Evolutionary conservation across 1,140 invertebrate genomes (phyloP), one percentile per base, ranked within the genome.

Genomic region (Hermetia illucens): DNA sequence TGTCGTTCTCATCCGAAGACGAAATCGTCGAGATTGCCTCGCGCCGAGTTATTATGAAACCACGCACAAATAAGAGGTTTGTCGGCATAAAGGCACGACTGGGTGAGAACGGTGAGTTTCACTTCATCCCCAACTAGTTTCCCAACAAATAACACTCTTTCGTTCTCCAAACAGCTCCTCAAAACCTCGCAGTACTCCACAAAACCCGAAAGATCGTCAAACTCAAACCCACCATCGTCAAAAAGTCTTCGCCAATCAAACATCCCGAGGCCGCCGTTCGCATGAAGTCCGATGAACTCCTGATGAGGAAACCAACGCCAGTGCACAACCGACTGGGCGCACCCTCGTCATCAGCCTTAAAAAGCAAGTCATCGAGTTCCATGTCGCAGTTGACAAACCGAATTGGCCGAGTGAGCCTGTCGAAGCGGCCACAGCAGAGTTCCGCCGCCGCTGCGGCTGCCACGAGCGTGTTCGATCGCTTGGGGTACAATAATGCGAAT

Each of bases 21-120:
- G 58, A 61, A 36, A 54, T 61, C 17, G 45, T 52, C 15, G 57
- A 61, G 43, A 60, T 61, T n/a, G 52, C 44, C 1, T 43, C 58
- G 12, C 20, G 32, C 21, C 6, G n/a, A 20, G 36, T 8, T 32
- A 41, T 5, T 31, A 21, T 32, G 25, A 42, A 17, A 10, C 19
- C 51, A 8, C 9, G 39, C 4, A 18, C 38, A 2, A 44, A 47
- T 38, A 32, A 52, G 54, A 43, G 44, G 44, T 6, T 38, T 44
- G 18, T 22, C 18, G 50, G 49, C n/a, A 53, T 60, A 3, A 58
- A 55, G 32, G 43, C 52, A 1, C 44, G 57, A 17, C 37, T 60
- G n/a, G 56, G 56, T n/a, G 18, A 13, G 13, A 32, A 18, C 10
- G 32, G 52, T 18, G 51, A 55, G 42, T 9, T 13, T 10, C 10